A percentile compares a stretch with the other conserved stretches of the same genome.
Conservation (phyloP, 2,797 vertebrate species). For the Helicolenus hilgendorfi region DNA sequence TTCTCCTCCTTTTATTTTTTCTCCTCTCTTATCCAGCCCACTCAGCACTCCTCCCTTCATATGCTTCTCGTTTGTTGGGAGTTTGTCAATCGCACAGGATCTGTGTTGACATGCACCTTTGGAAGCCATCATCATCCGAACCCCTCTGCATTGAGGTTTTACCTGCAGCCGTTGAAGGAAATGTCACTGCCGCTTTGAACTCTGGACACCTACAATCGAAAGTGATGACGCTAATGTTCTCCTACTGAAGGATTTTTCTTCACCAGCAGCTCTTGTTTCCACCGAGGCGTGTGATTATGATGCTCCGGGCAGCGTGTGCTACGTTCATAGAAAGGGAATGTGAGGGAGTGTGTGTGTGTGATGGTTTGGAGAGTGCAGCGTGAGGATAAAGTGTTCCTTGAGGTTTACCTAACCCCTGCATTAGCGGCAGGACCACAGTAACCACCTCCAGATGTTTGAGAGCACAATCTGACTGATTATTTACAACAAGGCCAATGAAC, state of each 20-base stretch:
- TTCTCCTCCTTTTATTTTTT: background rate
- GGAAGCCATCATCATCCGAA: background rate
- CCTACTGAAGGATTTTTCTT: background rate
- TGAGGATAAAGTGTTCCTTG: conserved; percentile 50
- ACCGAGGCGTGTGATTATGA: background rate
- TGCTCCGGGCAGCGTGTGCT: background rate
- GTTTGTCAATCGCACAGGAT: conserved; percentile 12
- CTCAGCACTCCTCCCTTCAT: conserved; percentile 56
- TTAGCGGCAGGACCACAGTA: conserved; percentile 69
- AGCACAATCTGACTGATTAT: conserved; percentile 62
- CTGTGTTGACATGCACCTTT: background rate
- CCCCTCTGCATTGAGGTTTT: background rate
- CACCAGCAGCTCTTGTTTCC: background rate
- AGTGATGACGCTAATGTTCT: background rate
- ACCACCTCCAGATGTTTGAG: conserved; percentile 84
- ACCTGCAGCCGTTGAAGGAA: background rate
- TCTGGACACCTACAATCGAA: background rate
- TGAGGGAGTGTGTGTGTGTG: conserved; percentile 24
- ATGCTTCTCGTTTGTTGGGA: conserved; percentile 65
- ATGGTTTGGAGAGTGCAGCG: conserved; percentile 31
- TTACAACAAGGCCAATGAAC: conserved; percentile 52
- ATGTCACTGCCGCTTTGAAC: background rate
- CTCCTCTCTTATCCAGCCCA: conserved; percentile 39
- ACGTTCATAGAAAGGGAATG: conserved; percentile 23
- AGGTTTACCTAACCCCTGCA: conserved; percentile 64